Base-by-base conservation (phyloP, 2,113 vertebrate genomes). In the Ivindomyrus marchei region DNA sequence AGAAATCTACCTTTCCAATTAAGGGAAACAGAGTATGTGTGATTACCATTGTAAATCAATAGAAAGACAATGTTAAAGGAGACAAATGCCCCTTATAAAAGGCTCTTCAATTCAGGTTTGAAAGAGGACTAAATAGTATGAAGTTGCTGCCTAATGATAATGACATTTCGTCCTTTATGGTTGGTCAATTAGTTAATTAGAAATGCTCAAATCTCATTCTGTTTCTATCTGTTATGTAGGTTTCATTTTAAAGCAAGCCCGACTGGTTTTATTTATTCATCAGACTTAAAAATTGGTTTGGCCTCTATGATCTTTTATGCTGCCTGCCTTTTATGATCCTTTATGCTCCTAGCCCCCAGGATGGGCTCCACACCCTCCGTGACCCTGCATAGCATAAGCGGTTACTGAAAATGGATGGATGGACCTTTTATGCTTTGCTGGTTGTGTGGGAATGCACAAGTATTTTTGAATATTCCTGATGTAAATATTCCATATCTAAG, bases 181-280 rank as follows among this genome's bases (percentile, higher is more conserved):
- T 17, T 53, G 70, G 70, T 83, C 88, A 89, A 80, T 89, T 49
- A 89, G 66, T 42, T 70, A 53, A 80, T 89, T 89, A 83, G 46
- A 36, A n/a, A 80, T 10, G 70, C 70, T 53, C 45, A 42, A 45
- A 53, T 89, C 31, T 46, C 46, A 89, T 88, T 39, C 50, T 53
- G 36, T 52, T 89, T 89, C 47, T 80, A 36, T 49, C 8, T n/a
- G 4, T 46, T 24, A 19, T 11, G n/a, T 39, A 53, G 17, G 70
- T 24, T 21, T 89, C 88, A 80, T 89, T 52, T 27, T 52, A 31
- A 80, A 74, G 80, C 49, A 27, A 56, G 17, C 3, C 27, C n/a
- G 5, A 62, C 39, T 21, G 3, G n/a, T 27, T 53, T 80, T 46
- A 89, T 77, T 89, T 77, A 89, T 50, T 89, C 46, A 74, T 50